A percentile compares a stretch with the other conserved stretches of the same genome.
These are phyloP conservation scores for Centrocercus urophasianus DNA, from an alignment of 2,113 vertebrate species.

Conservation along the genomic window DNA sequence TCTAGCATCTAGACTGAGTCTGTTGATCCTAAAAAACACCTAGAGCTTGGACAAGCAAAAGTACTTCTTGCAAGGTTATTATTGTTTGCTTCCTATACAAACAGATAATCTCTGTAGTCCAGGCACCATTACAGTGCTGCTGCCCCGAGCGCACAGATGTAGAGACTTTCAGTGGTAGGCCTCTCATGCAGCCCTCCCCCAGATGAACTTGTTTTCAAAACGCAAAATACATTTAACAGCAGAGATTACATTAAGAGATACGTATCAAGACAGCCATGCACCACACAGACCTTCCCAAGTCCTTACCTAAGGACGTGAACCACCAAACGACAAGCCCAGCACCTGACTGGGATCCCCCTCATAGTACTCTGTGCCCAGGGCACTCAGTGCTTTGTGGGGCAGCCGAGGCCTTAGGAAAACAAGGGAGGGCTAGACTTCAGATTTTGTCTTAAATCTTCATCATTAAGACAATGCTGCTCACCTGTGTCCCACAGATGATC, in stretches of 20 bases:
- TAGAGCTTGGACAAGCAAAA: background rate
- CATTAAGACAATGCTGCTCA: background rate
- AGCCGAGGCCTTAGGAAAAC: background rate
- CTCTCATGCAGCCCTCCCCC: accelerated
- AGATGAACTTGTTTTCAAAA: background rate
- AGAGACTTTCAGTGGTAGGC: background rate
- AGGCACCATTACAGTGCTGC: background rate
- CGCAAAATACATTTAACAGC: accelerated
- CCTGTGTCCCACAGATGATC: accelerated
- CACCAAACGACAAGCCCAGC: accelerated
- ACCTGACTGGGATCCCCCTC: accelerated
- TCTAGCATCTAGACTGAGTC: accelerated
- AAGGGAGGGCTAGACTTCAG: background rate
- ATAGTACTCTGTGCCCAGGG: no score
- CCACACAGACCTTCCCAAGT: accelerated
- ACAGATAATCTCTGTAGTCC: background rate
- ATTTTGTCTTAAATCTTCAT: background rate
- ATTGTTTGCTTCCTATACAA: accelerated
- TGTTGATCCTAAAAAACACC: background rate
- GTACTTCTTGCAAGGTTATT: accelerated
- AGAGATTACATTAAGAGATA: background rate
- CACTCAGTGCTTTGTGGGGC: background rate
- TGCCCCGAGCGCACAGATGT: accelerated
- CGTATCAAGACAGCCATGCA: accelerated
- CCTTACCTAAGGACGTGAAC: accelerated